Percentiles rank a stretch among this genome's conserved stretches.
These are phyloP conservation scores for Alfaro cultratus DNA, from an alignment of 2,797 vertebrate genomes.

Conservation along the genomic window DNA sequence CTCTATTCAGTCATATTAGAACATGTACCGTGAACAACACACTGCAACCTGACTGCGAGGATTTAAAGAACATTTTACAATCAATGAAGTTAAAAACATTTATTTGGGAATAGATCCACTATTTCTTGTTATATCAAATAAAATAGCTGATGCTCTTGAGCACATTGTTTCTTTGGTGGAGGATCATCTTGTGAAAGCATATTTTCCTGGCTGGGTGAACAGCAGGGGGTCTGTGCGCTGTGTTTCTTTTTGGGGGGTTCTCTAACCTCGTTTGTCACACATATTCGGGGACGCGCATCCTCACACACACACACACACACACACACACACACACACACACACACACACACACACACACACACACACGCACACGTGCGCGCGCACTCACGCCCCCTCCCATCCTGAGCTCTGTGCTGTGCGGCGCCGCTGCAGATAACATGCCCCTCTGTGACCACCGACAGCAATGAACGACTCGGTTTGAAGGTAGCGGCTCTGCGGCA, in stretches of 20 bases:
- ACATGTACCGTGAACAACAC: neutral
- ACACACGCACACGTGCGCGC: fast-evolving
- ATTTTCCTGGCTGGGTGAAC: constrained; percentile 26
- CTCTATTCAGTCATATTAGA: neutral
- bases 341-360: neutral
- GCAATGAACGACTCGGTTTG: constrained; percentile 46
- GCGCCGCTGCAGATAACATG: constrained; percentile 27
- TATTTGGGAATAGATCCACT: neutral
- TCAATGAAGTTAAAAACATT: neutral
- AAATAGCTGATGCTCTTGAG: neutral
- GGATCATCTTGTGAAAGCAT: neutral
- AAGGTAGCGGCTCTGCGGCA: constrained; percentile 44
- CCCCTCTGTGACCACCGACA: neutral
- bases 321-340: neutral
- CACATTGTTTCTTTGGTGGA: neutral
- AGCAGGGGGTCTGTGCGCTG: constrained; percentile 44
- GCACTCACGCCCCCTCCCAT: constrained; percentile 20
- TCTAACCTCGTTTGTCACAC: constrained; percentile 1
- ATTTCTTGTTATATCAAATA: neutral
- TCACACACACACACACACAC: neutral
- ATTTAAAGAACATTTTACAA: neutral
- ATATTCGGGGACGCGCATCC: constrained; percentile 37
- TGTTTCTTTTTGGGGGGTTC: neutral
- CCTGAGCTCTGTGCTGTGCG: constrained; percentile 30
- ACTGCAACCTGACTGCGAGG: neutral